phyloP scores from a whole-genome alignment of 2,113 vertebrate species.

The Lepus americanus region DNA sequence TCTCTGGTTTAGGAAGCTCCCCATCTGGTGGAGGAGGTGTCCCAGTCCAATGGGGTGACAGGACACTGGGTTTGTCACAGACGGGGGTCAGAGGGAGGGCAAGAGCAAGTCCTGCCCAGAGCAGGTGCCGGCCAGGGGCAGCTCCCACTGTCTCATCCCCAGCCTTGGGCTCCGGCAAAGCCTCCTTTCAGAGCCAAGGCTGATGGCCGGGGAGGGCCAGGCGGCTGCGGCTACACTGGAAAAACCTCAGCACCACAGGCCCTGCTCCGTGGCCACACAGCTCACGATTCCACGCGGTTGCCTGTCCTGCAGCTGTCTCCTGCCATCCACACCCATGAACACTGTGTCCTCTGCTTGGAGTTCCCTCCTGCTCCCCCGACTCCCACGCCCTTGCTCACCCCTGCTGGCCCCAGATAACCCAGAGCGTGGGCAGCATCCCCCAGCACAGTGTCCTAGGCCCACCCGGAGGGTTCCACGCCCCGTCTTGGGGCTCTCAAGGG shows the following conservation, averaged over 20 bases:
- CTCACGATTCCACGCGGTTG: fast-evolving
- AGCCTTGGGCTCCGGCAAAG: background rate
- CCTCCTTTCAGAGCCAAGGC: background rate
- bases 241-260: fast-evolving
- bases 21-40: background rate
- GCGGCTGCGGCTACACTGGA: fast-evolving
- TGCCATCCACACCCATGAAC: fast-evolving
- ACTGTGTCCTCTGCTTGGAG: fast-evolving
- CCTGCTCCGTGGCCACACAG: fast-evolving
- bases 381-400: fast-evolving
- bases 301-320: background rate
- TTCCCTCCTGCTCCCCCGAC: background rate
- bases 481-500: background rate
- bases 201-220: background rate
- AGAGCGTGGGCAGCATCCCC: background rate
- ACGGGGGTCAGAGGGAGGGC: background rate
- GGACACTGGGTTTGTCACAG: fast-evolving
- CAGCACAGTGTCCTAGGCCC: background rate
- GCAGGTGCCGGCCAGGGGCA: background rate
- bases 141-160: background rate
- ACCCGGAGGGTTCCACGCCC: background rate
- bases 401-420: background rate
- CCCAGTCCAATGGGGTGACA: fast-evolving
- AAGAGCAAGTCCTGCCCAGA: background rate
- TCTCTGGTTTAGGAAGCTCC: background rate